A percentile compares a stretch with the other conserved stretches of the same genome.
Conservation (phyloP, 2,797 vertebrate species). For the Neoniphon sammara region DNA sequence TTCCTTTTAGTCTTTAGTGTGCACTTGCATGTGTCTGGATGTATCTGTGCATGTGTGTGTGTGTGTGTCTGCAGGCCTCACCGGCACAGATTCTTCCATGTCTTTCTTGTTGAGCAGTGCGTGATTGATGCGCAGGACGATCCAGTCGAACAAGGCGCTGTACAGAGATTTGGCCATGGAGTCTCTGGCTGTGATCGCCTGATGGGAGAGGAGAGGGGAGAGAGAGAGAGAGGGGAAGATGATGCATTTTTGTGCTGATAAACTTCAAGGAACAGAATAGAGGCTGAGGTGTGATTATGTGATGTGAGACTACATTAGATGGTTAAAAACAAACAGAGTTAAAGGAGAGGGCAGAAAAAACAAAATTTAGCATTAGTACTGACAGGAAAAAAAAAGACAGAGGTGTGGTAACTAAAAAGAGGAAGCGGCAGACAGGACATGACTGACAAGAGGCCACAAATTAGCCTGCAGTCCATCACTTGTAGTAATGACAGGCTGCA, state of each 20-base stretch:
- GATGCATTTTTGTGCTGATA: background rate
- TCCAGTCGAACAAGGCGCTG: conserved; percentile 98
- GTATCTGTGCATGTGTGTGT: conserved; percentile 5
- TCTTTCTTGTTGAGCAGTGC: conserved; percentile 98
- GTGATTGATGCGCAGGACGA: conserved; percentile 97
- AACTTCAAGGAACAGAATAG: background rate
- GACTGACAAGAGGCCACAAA: background rate
- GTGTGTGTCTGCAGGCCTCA: conserved; percentile 72
- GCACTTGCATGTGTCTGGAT: background rate
- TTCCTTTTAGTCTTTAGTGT: background rate
- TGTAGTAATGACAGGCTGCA: conserved; percentile 8
- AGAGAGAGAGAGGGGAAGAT: background rate
- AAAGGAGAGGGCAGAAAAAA: background rate
- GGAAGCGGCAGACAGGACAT: background rate
- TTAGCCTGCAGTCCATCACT: conserved; percentile 6
- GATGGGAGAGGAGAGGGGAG: conserved; percentile 14
- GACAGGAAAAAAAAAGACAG: background rate
- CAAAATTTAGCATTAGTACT: background rate
- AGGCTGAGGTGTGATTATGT: background rate
- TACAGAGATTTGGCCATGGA: conserved; percentile 99
- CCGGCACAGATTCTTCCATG: conserved; percentile 93
- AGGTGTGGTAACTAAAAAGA: conserved; percentile 7
- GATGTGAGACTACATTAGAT: background rate
- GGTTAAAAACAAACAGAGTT: background rate
- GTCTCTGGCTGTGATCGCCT: conserved; percentile 97